Evolutionary conservation across 2,888 invertebrate genomes (phyloP), one percentile per base, ranked within the genome.

Genomic region (Cryptus armator): DNA sequence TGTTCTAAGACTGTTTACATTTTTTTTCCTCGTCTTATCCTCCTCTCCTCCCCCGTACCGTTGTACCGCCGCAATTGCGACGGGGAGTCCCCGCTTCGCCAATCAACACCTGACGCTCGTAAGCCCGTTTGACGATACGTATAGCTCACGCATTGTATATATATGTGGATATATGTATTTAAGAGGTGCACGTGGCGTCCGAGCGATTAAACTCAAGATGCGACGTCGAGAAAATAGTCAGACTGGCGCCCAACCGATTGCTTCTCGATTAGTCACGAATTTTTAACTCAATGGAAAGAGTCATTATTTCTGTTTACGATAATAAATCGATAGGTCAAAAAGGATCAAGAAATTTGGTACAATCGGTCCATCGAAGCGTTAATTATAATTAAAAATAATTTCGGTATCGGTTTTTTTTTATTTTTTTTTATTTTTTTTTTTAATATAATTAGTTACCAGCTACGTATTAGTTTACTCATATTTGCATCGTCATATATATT

Each of bases 1-100:
- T 68, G 64, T 48, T 67, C 75, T 64, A 81, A 5, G 24, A 74
- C 80, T 77, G 70, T 80, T 85, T 74, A 75, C 83, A 83, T 83
- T 77, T 75, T 75, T 80, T 56, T 48, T 77, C 46, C 66, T 59
- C 72, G 12, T 70, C 32, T 79, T 70, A 56, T 43, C 62, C 62
- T 24, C 14, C 53, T 14, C 56, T 10, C 16, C 53, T 37, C 14
- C 19, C 16, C 24, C 43, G 48, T 12, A 67, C 29, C 71, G 37
- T 32, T 64, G 43, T 37, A 14, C 51, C 29, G 46, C 16, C 37
- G 19, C 70, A 56, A 62, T 68, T 72, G 62, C 66, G 9, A 44
- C 44, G n/a, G 29, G 24, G 46, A 16, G 43, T 59, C 56, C 56
- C 59, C 24, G 37, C 64, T 43, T 67, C 16, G 74, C 46, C 68